phyloP scores from a whole-genome alignment of 2,113 vertebrate species.

The Taurulus bubalis region DNA sequence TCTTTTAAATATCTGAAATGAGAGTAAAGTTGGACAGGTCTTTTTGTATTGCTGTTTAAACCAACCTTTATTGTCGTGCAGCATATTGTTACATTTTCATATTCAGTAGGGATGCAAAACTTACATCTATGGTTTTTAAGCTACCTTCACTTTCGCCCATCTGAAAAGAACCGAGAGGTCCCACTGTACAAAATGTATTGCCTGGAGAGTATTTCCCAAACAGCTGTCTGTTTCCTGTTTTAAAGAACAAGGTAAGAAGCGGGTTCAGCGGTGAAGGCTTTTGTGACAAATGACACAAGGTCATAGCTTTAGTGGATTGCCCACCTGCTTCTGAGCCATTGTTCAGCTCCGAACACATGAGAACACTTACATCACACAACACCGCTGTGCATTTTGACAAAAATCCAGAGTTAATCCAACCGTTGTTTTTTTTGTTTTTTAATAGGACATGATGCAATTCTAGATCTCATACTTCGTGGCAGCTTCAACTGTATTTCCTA shows the following conservation, averaged over 20 bases:
- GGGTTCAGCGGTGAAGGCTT: slow-evolving; percentile 24
- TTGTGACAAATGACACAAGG: slow-evolving; percentile 57
- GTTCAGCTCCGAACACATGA: slow-evolving; percentile 24
- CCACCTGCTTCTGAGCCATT: slow-evolving; percentile 32
- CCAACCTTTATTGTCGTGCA: background rate
- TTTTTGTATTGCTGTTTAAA: background rate
- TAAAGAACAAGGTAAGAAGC: slow-evolving; percentile 30
- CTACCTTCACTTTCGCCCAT: background rate
- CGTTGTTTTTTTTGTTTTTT: slow-evolving; percentile 4
- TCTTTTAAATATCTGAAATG: slow-evolving; percentile 2
- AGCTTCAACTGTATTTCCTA: slow-evolving; percentile 30
- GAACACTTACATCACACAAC: background rate
- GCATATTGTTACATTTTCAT: background rate
- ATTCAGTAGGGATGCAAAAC: background rate
- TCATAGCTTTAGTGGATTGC: slow-evolving; percentile 52
- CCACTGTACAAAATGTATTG: background rate
- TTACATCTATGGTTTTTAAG: background rate
- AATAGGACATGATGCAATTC: background rate
- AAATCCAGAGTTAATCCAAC: background rate
- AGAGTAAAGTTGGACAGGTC: background rate
- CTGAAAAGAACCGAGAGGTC: background rate
- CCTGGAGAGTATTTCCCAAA: slow-evolving; percentile 29
- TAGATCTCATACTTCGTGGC: slow-evolving; percentile 1
- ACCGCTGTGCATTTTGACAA: background rate
- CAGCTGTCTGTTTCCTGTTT: slow-evolving; percentile 42